Evolutionary conservation across 2,888 invertebrate genomes (phyloP).

Genomic region (Agonum fuliginosum): DNA sequence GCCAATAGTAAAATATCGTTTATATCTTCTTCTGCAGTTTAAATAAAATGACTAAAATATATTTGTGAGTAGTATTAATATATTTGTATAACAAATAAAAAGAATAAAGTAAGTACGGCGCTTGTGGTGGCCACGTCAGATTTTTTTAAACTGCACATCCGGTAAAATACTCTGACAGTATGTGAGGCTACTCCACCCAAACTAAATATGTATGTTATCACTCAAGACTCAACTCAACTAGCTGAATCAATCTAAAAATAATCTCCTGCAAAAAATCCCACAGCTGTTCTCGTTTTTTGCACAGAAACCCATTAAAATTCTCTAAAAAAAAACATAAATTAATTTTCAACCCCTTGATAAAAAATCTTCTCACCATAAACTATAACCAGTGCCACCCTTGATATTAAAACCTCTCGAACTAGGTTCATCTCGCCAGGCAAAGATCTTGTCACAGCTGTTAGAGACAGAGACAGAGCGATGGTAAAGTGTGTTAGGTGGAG

Average conservation of each 20-base stretch:
- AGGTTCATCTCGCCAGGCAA: background rate
- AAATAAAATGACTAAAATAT: too few species aligned
- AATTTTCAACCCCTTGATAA: slow-evolving; percentile 17
- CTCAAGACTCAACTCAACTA: background rate
- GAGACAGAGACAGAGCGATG: background rate
- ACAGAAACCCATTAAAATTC: slow-evolving; percentile 1
- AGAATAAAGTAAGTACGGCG: too few species aligned
- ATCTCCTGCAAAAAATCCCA: background rate
- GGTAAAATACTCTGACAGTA: too few species aligned
- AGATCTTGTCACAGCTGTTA: slow-evolving; percentile 31
- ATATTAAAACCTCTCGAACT: background rate
- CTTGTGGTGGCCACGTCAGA: too few species aligned
- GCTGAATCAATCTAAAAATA: background rate
- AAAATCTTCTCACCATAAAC: background rate
- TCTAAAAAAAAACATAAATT: background rate
- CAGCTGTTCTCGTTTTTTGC: slow-evolving; percentile 16
- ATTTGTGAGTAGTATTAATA: too few species aligned
- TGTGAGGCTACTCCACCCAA: too few species aligned
- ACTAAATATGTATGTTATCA: too few species aligned
- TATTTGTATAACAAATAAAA: too few species aligned
- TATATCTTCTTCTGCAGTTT: too few species aligned
- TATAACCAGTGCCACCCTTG: too few species aligned
- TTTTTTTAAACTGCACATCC: too few species aligned
- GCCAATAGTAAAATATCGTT: too few species aligned
- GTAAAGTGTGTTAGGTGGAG: background rate